Conservation (phyloP, 2,113 vertebrate species). For the Poeciliopsis occidentalis region DNA sequence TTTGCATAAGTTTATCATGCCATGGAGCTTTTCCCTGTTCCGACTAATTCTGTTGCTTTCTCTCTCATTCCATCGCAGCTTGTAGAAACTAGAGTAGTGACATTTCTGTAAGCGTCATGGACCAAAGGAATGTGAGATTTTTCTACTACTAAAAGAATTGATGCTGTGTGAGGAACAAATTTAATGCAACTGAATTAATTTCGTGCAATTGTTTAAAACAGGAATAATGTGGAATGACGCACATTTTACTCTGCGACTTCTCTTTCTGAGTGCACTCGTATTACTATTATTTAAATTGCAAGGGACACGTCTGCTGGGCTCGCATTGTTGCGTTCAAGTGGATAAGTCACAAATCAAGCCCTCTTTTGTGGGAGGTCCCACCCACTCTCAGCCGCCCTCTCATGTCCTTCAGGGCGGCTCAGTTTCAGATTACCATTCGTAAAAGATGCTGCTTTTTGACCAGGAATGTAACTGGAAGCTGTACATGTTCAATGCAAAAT, state of each 20-base stretch:
- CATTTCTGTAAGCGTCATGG: conserved; percentile 30
- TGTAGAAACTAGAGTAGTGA: conserved; percentile 7
- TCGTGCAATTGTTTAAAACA: background rate
- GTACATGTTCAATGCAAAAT: conserved; percentile 30
- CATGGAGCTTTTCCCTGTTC: conserved; percentile 10
- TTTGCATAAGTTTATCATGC: conserved; percentile 54
- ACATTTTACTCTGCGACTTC: conserved; percentile 5
- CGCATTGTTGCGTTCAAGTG: conserved; percentile 34
- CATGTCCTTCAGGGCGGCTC: conserved; percentile 23
- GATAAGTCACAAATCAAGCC: conserved; percentile 59
- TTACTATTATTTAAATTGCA: conserved; percentile 21
- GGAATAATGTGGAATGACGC: conserved; percentile 23
- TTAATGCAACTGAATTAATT: background rate
- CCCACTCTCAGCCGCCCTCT: conserved; percentile 48
- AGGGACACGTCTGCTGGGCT: conserved; percentile 14
- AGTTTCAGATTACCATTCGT: conserved; percentile 41
- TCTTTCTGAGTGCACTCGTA: background rate
- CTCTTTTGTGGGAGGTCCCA: conserved; percentile 54
- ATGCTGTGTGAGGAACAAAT: background rate
- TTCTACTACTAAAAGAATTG: conserved; percentile 26
- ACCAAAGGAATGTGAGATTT: conserved; percentile 42
- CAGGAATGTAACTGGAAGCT: conserved; percentile 34
- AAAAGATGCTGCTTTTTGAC: conserved; percentile 34
- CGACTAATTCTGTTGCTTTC: background rate
- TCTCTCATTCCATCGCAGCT: background rate